Base-by-base conservation (phyloP, 2,797 vertebrate genomes). In the Spondyliosoma cantharus region DNA sequence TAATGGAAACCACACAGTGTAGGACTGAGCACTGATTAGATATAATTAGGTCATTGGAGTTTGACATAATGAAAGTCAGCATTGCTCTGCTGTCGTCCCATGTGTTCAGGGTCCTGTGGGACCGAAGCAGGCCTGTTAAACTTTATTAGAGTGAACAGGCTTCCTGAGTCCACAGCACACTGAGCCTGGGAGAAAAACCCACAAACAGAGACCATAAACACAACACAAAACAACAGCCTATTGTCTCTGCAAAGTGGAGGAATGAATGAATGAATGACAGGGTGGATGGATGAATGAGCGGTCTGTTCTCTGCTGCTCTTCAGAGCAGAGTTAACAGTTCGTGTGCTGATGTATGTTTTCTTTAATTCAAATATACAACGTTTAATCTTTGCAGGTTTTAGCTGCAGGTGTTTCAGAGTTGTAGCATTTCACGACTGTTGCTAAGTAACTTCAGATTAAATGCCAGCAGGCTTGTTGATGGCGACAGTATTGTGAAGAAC, bases 1-100 rank as follows among this genome's bases (percentile, higher is more conserved):
- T 85, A 90, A 89, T 87, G 83, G 83, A 88, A 90, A 81, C 81
- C 82, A 73, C 83, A 74, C 50, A 14, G 82, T 27, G 56, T 72
- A 75, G 71, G 60, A 83, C 73, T 20, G 62, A 83, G 83, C 24
- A 67, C 78, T 90, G 88, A 91, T 92, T 89, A 78, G 83, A 89
- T 88, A 76, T 87, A 92, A 92, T 92, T 90, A 88, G 92, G 90
- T 92, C 93, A 91, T 54, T 71, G 78, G 75, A 87, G 87, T 91
- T 88, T 87, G 85, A 91, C 89, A 89, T 91, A 90, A 91, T 93
- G 82, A 86, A 90, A 90, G 85, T 90, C 82, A 86, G 88, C 32
- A n/a, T 82, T 89, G 70, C 86, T 82, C 71, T 1, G 57, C 76
- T 88, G 84, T 86, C 32, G 57, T 80, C 83, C 76, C 8, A 9